phyloP scores from a whole-genome alignment of 2,888 invertebrate species.

The Erebia palarica region DNA sequence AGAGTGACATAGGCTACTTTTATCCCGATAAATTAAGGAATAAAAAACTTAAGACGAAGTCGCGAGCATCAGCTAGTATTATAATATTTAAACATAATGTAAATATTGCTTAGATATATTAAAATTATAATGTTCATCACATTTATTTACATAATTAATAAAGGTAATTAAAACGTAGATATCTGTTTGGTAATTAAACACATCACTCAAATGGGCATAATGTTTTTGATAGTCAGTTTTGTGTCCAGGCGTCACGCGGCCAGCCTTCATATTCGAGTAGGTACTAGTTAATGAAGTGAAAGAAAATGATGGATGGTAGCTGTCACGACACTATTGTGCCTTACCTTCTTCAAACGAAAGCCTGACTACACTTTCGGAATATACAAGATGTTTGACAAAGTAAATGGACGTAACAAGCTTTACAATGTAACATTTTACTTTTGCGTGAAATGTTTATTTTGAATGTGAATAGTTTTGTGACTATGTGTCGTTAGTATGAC shows the following conservation, averaged over 20 bases:
- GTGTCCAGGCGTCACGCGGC: conserved; percentile 21
- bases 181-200: conserved; percentile 21
- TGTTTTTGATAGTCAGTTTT: conserved; percentile 18
- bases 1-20: too few species aligned
- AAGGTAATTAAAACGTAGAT: conserved; percentile 7
- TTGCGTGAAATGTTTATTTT: neutral
- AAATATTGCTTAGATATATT: neutral
- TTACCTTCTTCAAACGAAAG: conserved; percentile 53
- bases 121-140: neutral
- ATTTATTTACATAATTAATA: neutral
- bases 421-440: conserved; percentile 11
- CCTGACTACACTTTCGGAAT: conserved; percentile 27
- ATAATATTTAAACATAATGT: neutral
- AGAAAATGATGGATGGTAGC: conserved; percentile 73
- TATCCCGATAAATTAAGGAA: too few species aligned
- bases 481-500: neutral
- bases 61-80: too few species aligned
- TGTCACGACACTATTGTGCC: conserved; percentile 52
- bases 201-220: conserved; percentile 22
- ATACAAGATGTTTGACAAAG: conserved; percentile 24
- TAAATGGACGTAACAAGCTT: conserved; percentile 10
- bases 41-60: too few species aligned
- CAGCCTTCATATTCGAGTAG: conserved; percentile 30
- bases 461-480: neutral
- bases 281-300: conserved; percentile 70